Conservation (phyloP, 2,113 vertebrate species). For the Odobenus rosmarus region DNA sequence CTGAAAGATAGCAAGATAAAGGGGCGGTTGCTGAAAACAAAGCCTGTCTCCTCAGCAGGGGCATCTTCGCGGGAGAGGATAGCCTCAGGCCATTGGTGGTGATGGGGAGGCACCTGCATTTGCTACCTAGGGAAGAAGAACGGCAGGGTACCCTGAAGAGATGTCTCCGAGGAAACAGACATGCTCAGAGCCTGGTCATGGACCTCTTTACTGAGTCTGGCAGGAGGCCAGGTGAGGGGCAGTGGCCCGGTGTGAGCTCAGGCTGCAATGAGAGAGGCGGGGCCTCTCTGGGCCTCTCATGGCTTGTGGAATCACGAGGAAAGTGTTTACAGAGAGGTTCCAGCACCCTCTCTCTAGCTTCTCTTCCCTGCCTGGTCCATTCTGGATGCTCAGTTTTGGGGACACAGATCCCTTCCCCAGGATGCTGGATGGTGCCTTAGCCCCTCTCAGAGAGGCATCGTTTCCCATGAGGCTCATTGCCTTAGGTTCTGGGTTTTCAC, state of each 20-base stretch:
- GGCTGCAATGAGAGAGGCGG: background rate
- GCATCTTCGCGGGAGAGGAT: background rate
- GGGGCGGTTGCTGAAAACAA: background rate
- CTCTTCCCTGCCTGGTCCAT: background rate
- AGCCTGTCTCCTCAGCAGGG: background rate
- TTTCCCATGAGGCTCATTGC: background rate
- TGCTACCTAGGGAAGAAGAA: background rate
- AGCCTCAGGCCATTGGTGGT: background rate
- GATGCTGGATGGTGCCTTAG: background rate
- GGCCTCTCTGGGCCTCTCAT: background rate
- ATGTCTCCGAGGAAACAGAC: background rate
- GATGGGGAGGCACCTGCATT: background rate
- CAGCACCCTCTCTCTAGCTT: background rate
- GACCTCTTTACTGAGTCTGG: background rate
- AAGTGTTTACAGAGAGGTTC: background rate
- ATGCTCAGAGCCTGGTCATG: rapidly evolving
- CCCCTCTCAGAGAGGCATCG: background rate
- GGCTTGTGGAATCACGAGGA: background rate
- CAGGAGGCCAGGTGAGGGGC: background rate
- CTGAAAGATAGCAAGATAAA: background rate
- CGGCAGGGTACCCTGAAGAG: background rate
- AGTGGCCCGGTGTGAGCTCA: background rate
- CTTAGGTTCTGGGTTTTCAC: background rate
- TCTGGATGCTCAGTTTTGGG: conserved; percentile 6
- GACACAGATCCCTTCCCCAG: background rate